These are phyloP conservation scores for Protophormia terraenovae DNA, from an alignment of 2,888 invertebrate species.

Conservation along the genomic window DNA sequence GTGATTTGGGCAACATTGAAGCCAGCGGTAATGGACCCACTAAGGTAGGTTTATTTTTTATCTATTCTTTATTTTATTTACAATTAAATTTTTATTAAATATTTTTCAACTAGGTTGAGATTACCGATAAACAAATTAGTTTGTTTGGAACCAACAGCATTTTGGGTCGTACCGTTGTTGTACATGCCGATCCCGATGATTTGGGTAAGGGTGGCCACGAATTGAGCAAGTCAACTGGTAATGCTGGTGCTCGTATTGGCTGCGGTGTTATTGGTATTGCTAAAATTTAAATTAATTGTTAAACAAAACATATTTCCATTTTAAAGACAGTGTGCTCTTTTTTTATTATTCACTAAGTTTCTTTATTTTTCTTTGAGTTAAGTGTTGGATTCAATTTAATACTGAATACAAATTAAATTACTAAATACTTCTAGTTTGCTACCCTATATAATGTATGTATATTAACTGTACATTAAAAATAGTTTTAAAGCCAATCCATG, in stretches of 20 bases:
- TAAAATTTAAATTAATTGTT: constrained; percentile 74
- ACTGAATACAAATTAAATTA: background rate
- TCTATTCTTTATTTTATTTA: background rate
- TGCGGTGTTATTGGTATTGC: constrained; percentile 81
- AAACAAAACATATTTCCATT: constrained; percentile 3
- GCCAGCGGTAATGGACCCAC: constrained; percentile 85
- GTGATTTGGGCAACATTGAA: constrained; percentile 94
- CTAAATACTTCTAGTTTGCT: background rate
- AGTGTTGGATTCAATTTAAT: background rate
- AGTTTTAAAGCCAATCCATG: too few relatives aligned
- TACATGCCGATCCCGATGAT: constrained; percentile 97
- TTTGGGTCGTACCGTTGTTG: constrained; percentile 92
- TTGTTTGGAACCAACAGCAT: constrained; percentile 88
- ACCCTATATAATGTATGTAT: too few relatives aligned
- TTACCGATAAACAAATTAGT: constrained; percentile 85
- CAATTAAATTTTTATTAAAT: background rate
- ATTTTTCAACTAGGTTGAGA: constrained; percentile 81
- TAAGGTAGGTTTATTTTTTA: constrained; percentile 80
- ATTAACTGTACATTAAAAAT: too few relatives aligned
- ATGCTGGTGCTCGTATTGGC: constrained; percentile 89
- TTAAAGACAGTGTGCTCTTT: background rate
- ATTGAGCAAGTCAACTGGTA: constrained; percentile 95
- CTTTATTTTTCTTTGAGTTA: background rate
- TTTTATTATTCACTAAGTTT: background rate
- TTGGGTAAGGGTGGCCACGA: constrained; percentile 96